Conservation (phyloP, 2,113 vertebrate genomes). For the Larimichthys polyactis region DNA sequence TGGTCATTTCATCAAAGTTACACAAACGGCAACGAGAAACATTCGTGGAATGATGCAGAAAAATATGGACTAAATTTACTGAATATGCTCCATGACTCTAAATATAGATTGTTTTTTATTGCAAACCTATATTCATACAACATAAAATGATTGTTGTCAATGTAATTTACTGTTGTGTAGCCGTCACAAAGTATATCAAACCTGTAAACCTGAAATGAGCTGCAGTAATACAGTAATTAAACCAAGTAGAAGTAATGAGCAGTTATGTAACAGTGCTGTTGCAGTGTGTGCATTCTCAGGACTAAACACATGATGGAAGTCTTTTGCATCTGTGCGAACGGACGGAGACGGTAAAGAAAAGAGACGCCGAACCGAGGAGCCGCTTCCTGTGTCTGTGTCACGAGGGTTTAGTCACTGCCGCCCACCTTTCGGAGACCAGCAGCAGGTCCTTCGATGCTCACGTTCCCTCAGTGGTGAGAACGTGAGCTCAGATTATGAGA, state of each 20-base stretch:
- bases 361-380: no score
- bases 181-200: not conserved
- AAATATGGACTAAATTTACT: not conserved
- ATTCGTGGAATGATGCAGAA: not conserved
- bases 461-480: no score
- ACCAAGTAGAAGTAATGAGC: not conserved
- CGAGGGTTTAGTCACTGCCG: no score
- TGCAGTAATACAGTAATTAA: no score
- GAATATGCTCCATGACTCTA: not conserved
- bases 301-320: not conserved
- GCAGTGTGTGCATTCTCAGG: not conserved
- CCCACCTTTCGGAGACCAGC: no score
- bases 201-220: not conserved
- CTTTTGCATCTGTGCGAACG: not conserved
- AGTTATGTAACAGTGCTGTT: not conserved
- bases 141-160: not conserved
- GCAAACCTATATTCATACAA: not conserved
- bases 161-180: not conserved
- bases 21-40: not conserved
- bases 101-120: not conserved
- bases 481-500: no score
- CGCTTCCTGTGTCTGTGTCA: no score
- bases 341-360: no score
- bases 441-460: no score
- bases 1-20: not conserved